Conservation (phyloP, 2,113 vertebrate genomes). For the Cheirogaleus medius region DNA sequence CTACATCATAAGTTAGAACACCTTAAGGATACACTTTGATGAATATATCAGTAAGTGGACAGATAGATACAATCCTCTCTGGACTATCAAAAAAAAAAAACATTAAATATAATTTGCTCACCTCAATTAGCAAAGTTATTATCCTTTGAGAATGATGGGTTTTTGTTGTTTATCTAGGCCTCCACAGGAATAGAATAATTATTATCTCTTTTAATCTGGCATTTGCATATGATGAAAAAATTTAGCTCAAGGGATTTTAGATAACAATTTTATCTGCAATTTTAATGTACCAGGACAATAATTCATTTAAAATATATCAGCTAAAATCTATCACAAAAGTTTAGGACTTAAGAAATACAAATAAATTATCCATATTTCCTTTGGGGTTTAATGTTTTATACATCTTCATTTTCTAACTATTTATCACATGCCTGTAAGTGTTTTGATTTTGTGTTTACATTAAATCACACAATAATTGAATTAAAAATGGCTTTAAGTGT, state of each 20-base stretch:
- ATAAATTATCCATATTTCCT: neutral
- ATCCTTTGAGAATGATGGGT: neutral
- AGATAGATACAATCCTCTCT: neutral
- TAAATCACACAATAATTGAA: slow-evolving; percentile 40
- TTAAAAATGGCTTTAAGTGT: slow-evolving; percentile 45
- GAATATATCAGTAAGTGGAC: neutral
- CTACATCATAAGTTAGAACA: neutral
- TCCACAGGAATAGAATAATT: slow-evolving; percentile 33
- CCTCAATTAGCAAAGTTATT: neutral
- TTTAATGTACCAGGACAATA: neutral
- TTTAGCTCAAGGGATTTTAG: slow-evolving; percentile 15
- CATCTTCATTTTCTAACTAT: neutral
- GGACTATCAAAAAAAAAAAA: neutral
- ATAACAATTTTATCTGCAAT: neutral
- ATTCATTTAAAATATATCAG: slow-evolving; percentile 30
- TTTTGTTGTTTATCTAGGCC: slow-evolving; percentile 21
- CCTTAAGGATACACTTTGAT: neutral
- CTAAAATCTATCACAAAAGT: neutral
- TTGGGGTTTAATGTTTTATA: neutral
- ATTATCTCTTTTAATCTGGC: slow-evolving; percentile 41
- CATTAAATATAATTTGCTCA: neutral
- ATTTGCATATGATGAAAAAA: neutral
- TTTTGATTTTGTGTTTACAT: slow-evolving; percentile 43
- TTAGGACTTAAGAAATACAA: neutral
- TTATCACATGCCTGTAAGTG: neutral